Evolutionary conservation across 92 coral and sea anemone species (phyloP), one percentile per base, ranked within the genome.

Genomic region (Parazoanthus swiftii): DNA sequence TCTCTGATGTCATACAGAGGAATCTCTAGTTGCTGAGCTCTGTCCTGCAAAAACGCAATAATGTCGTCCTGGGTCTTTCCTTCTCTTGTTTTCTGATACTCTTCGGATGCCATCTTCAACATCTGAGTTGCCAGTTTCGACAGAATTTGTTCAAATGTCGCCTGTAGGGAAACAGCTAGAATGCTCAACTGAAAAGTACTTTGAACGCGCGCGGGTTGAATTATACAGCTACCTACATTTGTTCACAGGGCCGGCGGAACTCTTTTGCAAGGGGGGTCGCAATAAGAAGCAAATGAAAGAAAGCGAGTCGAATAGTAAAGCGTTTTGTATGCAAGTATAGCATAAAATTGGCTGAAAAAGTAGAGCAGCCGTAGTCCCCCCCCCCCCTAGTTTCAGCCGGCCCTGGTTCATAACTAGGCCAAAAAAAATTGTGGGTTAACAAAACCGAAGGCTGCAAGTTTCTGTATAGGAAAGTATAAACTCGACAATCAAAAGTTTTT

Each of bases 1-100:
- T 65, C 15, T 76, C 43, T 85, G 68, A 91, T 54, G 72, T 91
- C 94, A 73, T 91, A 91, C 25, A 91, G 58, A 25, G 94, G 90
- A 37, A 91, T 81, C 38, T 85, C 80, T 1, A 89, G 39, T 16
- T 77, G 58, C 33, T 39, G 82, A 26, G 86, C 86, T 51, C 87
- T 85, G 37, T 89, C 63, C 79, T 91, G 89, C 38, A 91, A 85
- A 73, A 85, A 77, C n/a, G 48, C 85, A 8, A 91, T 74, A 25
- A 80, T 85, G n/a, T 79, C 85, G 8, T 72, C 72, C 39, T 76
- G 90, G 7, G 91, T 74, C 37, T 51, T 89, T n/a, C 51, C 73
- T 56, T 81, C 80, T 67, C 94, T 58, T 78, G 48, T 20, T 21
- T 16, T 50, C 48, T 70, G 70, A 77, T 85, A 91, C 46, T 92